These are phyloP conservation scores for Norana najaformis DNA, from an alignment of 2,888 invertebrate genomes.

Conservation along the genomic window DNA sequence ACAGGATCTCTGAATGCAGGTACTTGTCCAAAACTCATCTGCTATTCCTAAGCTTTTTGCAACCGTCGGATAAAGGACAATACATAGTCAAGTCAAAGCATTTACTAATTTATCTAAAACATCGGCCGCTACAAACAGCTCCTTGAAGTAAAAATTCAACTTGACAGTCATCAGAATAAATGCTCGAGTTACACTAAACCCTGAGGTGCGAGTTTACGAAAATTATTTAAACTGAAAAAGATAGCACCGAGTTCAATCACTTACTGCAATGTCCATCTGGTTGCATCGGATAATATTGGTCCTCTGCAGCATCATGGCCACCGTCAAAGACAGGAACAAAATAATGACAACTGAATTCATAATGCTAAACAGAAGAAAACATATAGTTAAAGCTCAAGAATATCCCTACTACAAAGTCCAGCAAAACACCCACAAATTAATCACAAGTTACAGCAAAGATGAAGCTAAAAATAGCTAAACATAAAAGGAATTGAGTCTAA, in stretches of 20 bases:
- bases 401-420: neutral
- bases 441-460: neutral
- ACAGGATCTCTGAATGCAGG: neutral
- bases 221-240: neutral
- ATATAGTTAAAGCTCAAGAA: neutral
- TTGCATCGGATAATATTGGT: conserved; percentile 97
- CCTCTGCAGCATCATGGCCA: conserved; percentile 94
- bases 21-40: neutral
- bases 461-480: too few relatives aligned
- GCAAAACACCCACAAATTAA: neutral
- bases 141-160: too few relatives aligned
- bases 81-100: neutral
- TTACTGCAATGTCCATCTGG: conserved; percentile 71
- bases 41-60: neutral
- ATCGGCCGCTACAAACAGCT: too few relatives aligned
- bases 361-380: conserved; percentile 72
- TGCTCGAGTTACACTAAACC: neutral
- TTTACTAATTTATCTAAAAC: too few relatives aligned
- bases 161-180: too few relatives aligned
- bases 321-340: conserved; percentile 95
- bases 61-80: neutral
- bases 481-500: too few relatives aligned
- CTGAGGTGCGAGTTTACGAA: too few relatives aligned
- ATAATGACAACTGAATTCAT: conserved; percentile 96
- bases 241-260: conserved; percentile 39